Evolutionary conservation across 2,113 vertebrate species (phyloP).

Genomic region (Nesogale talazaci): DNA sequence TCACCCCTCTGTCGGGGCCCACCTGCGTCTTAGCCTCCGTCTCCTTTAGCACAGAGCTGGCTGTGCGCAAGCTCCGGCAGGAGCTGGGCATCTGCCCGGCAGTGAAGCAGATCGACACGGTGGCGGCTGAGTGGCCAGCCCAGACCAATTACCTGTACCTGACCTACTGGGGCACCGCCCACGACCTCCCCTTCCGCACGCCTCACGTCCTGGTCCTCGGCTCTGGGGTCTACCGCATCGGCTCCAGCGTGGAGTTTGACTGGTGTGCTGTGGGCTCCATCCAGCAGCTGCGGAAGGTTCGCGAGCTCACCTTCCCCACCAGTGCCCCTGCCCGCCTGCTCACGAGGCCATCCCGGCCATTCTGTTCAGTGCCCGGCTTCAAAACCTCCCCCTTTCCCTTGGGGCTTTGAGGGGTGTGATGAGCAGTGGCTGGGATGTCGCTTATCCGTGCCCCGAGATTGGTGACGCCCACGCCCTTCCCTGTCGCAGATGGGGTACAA

Average conservation of each 20-base stretch:
- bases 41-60: constrained; percentile 93
- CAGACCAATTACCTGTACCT: constrained; percentile 98
- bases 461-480: not conserved
- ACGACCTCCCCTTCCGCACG: constrained; percentile 91
- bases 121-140: constrained; percentile 97
- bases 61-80: constrained; percentile 93
- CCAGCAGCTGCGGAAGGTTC: constrained; percentile 95
- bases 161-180: constrained; percentile 92
- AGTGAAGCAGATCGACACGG: constrained; percentile 98
- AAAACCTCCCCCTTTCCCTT: not conserved
- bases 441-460: not conserved
- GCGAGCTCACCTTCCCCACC: not conserved
- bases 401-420: not conserved
- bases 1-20: not conserved
- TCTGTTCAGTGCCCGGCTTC: not conserved
- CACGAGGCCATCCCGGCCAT: not conserved
- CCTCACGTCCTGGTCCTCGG: constrained; percentile 97
- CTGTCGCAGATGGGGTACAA: constrained; percentile 94
- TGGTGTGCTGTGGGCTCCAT: constrained; percentile 99
- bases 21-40: not conserved
- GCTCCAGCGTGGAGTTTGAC: constrained; percentile 98
- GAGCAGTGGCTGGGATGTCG: not conserved
- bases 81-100: constrained; percentile 94
- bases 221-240: constrained; percentile 97
- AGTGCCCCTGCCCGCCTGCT: not conserved